These are phyloP conservation scores for Darevskia nairensis DNA, from an alignment of 2,797 vertebrate species.

Conservation along the genomic window DNA sequence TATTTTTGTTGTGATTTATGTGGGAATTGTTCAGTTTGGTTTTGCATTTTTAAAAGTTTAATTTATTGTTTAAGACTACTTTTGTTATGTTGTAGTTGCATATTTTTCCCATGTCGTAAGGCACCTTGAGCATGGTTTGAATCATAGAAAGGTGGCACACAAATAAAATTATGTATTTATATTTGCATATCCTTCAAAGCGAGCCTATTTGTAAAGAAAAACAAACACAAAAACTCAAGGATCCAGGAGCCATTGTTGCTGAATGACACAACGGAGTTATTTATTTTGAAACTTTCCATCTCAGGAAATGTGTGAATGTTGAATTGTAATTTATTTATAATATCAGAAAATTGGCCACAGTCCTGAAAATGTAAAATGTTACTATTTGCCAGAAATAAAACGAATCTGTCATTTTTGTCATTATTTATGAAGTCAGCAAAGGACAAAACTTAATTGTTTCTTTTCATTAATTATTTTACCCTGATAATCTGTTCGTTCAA, in stretches of 20 bases:
- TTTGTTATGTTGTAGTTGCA: too few species aligned
- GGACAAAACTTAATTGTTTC: neutral
- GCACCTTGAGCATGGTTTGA: too few species aligned
- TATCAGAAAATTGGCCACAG: neutral
- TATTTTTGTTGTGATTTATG: too few species aligned
- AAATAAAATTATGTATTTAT: too few species aligned
- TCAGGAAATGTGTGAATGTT: neutral
- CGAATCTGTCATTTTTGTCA: neutral
- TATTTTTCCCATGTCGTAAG: too few species aligned
- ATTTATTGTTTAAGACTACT: too few species aligned
- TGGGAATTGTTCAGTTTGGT: too few species aligned
- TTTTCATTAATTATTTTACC: neutral
- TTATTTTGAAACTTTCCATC: neutral
- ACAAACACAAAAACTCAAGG: neutral
- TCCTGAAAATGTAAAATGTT: neutral
- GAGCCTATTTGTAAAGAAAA: constrained; percentile 9
- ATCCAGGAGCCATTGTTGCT: neutral
- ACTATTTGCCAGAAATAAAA: neutral
- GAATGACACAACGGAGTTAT: neutral
- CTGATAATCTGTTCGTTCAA: too few species aligned
- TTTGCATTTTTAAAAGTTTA: too few species aligned
- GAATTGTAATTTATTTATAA: neutral
- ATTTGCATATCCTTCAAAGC: neutral
- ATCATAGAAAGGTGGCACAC: too few species aligned
- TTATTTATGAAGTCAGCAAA: neutral